Percentiles rank a stretch among this genome's conserved stretches.
These are phyloP conservation scores for Crotalus tigris DNA, from an alignment of 2,113 vertebrate species.

Conservation along the genomic window DNA sequence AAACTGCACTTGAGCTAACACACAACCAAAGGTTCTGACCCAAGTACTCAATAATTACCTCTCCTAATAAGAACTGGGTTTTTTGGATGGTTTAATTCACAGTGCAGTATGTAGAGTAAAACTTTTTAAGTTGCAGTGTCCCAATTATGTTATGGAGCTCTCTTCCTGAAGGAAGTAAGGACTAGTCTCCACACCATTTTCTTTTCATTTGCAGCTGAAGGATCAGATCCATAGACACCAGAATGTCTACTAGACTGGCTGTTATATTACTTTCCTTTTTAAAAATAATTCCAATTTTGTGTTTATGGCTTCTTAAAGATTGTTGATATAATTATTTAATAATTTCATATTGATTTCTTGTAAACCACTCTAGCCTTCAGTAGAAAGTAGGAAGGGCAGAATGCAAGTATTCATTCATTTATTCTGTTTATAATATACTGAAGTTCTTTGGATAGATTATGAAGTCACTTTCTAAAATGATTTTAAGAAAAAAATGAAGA, in stretches of 20 bases:
- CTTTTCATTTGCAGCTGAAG: background rate
- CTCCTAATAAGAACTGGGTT: background rate
- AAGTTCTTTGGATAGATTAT: background rate
- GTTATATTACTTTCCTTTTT: background rate
- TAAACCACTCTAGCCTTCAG: background rate
- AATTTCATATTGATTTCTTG: background rate
- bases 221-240: background rate
- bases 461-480: background rate
- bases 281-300: background rate
- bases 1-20: background rate
- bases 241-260: background rate
- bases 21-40: background rate
- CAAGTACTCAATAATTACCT: background rate
- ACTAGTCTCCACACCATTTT: no score
- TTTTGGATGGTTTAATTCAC: background rate
- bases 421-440: background rate
- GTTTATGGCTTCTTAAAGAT: background rate
- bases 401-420: background rate
- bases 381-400: background rate
- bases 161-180: background rate
- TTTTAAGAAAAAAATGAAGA: background rate
- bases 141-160: background rate
- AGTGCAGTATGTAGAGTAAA: background rate
- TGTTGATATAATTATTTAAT: background rate
- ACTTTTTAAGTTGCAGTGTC: background rate